These are phyloP conservation scores for Lasioglossum marginatum DNA, from an alignment of 2,888 invertebrate genomes.

Conservation along the genomic window DNA sequence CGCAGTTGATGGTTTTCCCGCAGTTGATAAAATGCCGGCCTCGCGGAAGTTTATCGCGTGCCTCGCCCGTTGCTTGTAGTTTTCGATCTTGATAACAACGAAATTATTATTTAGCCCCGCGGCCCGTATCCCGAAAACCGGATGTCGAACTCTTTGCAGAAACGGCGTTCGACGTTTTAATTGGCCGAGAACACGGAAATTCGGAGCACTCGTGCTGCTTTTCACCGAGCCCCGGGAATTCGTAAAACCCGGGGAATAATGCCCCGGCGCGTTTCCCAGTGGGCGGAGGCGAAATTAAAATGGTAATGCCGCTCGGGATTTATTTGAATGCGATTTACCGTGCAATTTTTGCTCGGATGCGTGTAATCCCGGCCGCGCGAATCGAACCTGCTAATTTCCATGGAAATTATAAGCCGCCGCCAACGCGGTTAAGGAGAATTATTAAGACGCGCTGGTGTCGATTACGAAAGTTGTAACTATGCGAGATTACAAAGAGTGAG, in stretches of 20 bases:
- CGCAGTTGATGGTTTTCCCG: not conserved
- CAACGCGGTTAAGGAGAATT: not conserved
- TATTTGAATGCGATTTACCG: slow-evolving; percentile 8
- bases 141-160: slow-evolving; percentile 13
- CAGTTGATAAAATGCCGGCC: not conserved
- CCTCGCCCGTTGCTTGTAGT: slow-evolving; percentile 25
- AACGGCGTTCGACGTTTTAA: slow-evolving; percentile 32
- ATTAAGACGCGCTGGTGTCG: not conserved
- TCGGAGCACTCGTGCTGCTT: not conserved
- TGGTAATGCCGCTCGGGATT: not conserved
- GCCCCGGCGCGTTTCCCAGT: not conserved
- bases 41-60: slow-evolving; percentile 31
- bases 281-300: not conserved
- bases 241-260: slow-evolving; percentile 5
- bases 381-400: not conserved
- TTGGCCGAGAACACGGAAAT: slow-evolving; percentile 31
- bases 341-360: not conserved
- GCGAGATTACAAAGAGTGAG: not conserved
- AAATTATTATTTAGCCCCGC: slow-evolving; percentile 45
- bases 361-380: not conserved
- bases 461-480: not conserved
- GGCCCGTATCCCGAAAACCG: slow-evolving; percentile 20
- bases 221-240: not conserved
- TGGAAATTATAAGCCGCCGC: not conserved
- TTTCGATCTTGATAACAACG: slow-evolving; percentile 49